A percentile compares a stretch with the other conserved stretches of the same genome.
phyloP scores from a whole-genome alignment of 2,113 vertebrate species.

The Patagioenas fasciata region DNA sequence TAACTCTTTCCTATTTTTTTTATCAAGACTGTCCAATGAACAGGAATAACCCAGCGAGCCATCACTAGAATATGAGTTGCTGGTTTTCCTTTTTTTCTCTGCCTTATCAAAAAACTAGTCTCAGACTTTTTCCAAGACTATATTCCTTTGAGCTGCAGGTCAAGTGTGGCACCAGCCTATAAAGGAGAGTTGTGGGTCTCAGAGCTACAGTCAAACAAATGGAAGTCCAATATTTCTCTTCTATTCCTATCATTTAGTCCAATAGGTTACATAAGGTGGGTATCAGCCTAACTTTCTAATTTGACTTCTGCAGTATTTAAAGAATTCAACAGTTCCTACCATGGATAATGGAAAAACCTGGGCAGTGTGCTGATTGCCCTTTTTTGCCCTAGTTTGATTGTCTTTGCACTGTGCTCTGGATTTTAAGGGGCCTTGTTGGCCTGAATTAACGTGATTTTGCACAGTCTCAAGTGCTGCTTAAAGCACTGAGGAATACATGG shows the following conservation, averaged over 20 bases:
- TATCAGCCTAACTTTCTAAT: neutral
- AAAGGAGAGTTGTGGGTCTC: neutral
- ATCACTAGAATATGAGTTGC: neutral
- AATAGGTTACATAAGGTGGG: neutral
- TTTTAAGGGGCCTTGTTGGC: neutral
- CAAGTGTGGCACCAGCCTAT: neutral
- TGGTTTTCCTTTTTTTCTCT: neutral
- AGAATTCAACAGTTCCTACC: neutral
- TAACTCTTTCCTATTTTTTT: neutral
- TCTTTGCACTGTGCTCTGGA: neutral
- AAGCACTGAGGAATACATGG: neutral
- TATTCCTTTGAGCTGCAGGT: neutral
- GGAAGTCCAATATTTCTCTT: neutral
- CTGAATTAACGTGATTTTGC: neutral
- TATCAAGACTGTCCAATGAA: neutral
- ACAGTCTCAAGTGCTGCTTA: neutral
- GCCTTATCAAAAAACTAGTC: neutral
- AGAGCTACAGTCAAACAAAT: neutral
- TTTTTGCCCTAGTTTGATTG: neutral
- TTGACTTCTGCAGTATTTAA: neutral
- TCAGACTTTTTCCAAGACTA: neutral
- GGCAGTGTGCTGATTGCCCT: neutral
- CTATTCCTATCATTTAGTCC: neutral
- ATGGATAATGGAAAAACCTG: neutral
- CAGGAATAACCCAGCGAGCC: neutral